Evolutionary conservation across 35 echinoderm and acorn worm genomes (phyloP), one percentile per base, ranked within the genome.

Genomic region (Anneissia japonica): DNA sequence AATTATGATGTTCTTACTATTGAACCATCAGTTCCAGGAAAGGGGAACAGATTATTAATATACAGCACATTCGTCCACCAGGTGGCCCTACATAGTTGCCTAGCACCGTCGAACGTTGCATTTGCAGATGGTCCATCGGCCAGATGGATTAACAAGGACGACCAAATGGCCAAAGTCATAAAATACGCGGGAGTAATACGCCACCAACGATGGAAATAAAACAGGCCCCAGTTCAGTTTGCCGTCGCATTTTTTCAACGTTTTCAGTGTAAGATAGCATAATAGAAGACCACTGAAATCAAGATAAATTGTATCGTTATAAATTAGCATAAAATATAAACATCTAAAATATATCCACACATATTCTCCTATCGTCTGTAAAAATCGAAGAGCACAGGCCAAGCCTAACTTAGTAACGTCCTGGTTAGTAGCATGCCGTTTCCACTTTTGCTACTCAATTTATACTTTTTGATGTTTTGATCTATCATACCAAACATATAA

Each of bases 211-310:
- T 92, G 90, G 6, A 92, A 73, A 17, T 78, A 87, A 80, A 92
- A 92, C 55, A 92, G 17, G 0, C 55, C n/a, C 90, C 90, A 92
- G 79, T 87, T 92, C 7, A 83, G 35, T 83, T 87, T 87, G 31
- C 90, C 90, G 14, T 78, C 29, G 10, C 77, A 64, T 28, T 79
- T 87, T 26, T 85, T 79, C 39, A 92, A 33, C 23, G 64, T 37
- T 79, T 92, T 92, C 19, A 92, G 38, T 1, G 90, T 87, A 14
- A 92, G 72, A 73, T 86, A 92, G 10, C 83, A 86, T 19, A 91
- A 77, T 14, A 91, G 72, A 3, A 92, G 46, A 34, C 90, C 90
- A 77, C 90, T 91, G 77, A 46, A 19, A 28, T 30, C 23, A 6
- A 17, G 79, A 81, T 72, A 28, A 28, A n/a, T n/a, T n/a, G n/a